Conservation (phyloP, 2,113 vertebrate genomes). For the Hassar affinis region DNA sequence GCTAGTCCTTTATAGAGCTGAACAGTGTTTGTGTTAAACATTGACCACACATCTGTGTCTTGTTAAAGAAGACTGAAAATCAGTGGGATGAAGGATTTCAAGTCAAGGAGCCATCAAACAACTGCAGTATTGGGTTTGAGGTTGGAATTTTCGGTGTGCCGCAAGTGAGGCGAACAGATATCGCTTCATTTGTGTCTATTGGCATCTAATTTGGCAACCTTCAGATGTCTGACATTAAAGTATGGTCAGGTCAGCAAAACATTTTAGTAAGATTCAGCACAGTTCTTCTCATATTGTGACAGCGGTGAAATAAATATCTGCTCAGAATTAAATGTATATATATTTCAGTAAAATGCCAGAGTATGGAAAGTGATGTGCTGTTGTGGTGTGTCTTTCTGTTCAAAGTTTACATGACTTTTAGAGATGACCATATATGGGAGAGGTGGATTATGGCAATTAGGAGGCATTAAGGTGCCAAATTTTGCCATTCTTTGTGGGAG, state of each 20-base stretch:
- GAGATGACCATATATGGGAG: background rate
- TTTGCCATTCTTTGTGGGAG: background rate
- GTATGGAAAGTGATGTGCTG: background rate
- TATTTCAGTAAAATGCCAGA: too few species aligned
- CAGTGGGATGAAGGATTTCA: constrained; percentile 8
- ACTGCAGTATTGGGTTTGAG: background rate
- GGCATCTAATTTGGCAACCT: background rate
- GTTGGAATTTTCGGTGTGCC: background rate
- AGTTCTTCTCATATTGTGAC: background rate
- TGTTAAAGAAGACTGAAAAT: background rate
- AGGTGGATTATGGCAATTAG: background rate
- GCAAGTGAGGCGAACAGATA: background rate
- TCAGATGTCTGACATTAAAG: background rate
- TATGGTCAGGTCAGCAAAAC: background rate
- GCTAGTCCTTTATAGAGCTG: background rate
- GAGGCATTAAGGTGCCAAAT: background rate
- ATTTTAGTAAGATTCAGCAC: background rate
- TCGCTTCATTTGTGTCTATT: background rate
- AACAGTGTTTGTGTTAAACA: background rate
- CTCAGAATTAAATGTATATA: background rate
- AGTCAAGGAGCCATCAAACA: background rate
- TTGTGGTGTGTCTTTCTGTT: background rate
- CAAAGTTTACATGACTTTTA: background rate
- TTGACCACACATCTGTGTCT: background rate
- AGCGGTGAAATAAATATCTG: background rate